Percentiles rank a stretch among this genome's conserved stretches.
phyloP scores from a whole-genome alignment of 2,113 vertebrate genomes.

The Microcebus griseorufus region DNA sequence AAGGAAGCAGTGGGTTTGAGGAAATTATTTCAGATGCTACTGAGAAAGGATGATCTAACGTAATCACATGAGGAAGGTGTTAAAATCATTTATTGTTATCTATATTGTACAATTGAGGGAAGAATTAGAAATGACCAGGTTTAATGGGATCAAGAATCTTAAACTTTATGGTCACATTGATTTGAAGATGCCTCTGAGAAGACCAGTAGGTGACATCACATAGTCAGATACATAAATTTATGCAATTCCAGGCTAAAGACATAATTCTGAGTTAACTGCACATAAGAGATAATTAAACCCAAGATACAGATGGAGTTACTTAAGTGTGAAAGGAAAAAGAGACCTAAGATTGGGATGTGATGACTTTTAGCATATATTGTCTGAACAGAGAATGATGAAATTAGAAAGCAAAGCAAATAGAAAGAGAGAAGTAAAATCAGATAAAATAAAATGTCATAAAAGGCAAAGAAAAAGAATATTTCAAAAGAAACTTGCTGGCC shows the following conservation, averaged over 20 bases:
- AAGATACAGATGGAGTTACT: not conserved
- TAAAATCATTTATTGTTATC: not conserved
- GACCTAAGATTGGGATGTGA: not conserved
- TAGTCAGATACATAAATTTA: not conserved
- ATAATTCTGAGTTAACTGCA: not conserved
- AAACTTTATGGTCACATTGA: not conserved
- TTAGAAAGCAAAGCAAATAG: not conserved
- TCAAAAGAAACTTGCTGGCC: not conserved
- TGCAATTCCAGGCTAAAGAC: not conserved
- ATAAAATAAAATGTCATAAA: not conserved
- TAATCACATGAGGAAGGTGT: not conserved
- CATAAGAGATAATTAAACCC: not conserved
- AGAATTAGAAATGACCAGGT: not conserved
- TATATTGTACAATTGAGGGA: not conserved
- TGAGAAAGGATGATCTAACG: not conserved
- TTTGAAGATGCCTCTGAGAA: not conserved
- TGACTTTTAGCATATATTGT: not conserved
- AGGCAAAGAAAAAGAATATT: not conserved
- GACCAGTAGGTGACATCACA: not conserved
- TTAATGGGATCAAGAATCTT: not conserved
- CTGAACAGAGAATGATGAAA: not conserved
- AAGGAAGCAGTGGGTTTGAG: not conserved
- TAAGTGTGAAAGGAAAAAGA: not conserved
- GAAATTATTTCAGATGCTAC: not conserved
- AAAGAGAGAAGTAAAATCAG: not conserved